A percentile compares a stretch with the other conserved stretches of the same genome.
phyloP scores from a whole-genome alignment of 2,797 vertebrate species.

The Trichosurus vulpecula region DNA sequence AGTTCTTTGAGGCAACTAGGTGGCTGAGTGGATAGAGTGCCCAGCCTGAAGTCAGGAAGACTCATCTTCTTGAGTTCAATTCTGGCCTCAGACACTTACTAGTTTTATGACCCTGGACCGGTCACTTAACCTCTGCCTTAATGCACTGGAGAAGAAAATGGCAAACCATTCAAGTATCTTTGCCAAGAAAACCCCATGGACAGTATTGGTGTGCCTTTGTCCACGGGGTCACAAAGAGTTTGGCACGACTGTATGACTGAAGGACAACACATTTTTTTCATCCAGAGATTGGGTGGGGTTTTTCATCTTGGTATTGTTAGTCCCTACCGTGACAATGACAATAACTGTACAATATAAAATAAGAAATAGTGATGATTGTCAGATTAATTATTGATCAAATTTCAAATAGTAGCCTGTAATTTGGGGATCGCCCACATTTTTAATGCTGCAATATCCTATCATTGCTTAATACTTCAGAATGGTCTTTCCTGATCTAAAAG shows the following conservation, averaged over 20 bases:
- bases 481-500: constrained; percentile 35
- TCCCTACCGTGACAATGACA: too few species aligned
- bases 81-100: neutral
- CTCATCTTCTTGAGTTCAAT: neutral
- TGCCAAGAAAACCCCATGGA: neutral
- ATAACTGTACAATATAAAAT: neutral
- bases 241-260: neutral
- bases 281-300: rapidly evolving
- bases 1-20: neutral
- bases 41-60: too few species aligned
- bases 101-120: neutral
- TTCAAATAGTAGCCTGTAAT: neutral
- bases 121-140: neutral
- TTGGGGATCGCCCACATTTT: neutral
- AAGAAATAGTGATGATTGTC: neutral
- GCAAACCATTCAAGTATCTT: neutral
- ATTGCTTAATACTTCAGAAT: neutral
- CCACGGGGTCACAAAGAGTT: neutral
- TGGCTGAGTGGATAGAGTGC: neutral
- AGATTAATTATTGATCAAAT: neutral
- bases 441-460: neutral
- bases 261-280: neutral
- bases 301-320: neutral
- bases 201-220: neutral
- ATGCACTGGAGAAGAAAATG: neutral